phyloP scores from a whole-genome alignment of 1,140 invertebrate species.

The Aphelenchoides besseyi region DNA sequence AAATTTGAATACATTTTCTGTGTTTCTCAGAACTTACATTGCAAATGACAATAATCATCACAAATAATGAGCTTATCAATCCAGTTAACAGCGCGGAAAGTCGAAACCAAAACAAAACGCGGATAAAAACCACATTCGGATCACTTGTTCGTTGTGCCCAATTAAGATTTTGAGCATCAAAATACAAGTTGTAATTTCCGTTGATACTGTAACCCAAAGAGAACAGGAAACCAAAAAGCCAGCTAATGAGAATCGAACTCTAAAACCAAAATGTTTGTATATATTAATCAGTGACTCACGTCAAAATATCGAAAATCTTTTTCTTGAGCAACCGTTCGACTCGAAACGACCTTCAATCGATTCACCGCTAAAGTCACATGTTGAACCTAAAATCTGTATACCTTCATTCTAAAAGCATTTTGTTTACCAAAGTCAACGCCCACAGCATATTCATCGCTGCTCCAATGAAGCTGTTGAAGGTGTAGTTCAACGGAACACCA shows the following conservation, averaged over 20 bases:
- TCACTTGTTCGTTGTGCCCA: neutral
- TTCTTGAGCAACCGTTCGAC: neutral
- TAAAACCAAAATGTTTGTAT: no score
- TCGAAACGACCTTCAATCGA: neutral
- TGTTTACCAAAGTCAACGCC: neutral
- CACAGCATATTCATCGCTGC: neutral
- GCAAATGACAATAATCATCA: neutral
- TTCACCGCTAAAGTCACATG: neutral
- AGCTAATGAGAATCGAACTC: neutral
- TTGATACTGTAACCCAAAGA: neutral
- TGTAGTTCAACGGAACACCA: neutral
- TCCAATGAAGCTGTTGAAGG: neutral
- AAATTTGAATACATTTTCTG: neutral
- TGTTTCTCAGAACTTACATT: neutral
- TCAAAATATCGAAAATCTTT: neutral
- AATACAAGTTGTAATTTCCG: conserved; percentile 3
- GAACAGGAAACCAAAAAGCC: neutral
- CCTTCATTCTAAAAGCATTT: neutral
- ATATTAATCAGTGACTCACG: no score
- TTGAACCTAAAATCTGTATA: conserved; percentile 8
- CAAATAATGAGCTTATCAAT: neutral
- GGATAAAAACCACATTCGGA: neutral
- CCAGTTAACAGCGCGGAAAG: neutral
- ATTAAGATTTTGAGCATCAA: neutral
- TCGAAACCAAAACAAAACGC: conserved; percentile 4